Conservation (phyloP, 2,797 vertebrate genomes). For the Tolypeutes matacus region DNA sequence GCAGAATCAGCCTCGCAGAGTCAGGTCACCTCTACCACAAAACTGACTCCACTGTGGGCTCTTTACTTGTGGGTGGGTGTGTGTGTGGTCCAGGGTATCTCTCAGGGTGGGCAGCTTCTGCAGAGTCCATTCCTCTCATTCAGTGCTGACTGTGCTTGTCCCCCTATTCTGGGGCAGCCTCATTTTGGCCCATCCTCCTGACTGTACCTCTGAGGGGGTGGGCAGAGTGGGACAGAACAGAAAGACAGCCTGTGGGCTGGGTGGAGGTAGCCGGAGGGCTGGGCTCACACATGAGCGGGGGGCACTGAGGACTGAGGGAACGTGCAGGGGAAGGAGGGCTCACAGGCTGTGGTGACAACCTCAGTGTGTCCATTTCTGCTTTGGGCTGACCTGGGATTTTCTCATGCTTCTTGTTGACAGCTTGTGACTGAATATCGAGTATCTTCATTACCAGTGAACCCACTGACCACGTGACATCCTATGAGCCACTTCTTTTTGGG, state of each 20-base stretch:
- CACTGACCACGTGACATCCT: neutral
- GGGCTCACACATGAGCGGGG: neutral
- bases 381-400: neutral
- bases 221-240: neutral
- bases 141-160: neutral
- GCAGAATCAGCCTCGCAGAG: no score
- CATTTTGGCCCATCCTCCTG: neutral
- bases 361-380: neutral
- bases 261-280: neutral
- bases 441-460: neutral
- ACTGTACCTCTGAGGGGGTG: neutral
- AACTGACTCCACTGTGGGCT: no score
- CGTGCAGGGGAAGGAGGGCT: neutral
- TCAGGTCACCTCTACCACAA: no score
- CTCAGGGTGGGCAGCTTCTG: neutral
- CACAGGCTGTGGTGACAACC: neutral
- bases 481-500: neutral
- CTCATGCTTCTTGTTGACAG: neutral
- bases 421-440: neutral
- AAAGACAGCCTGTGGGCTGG: neutral
- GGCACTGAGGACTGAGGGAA: fast-evolving
- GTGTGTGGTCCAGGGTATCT: neutral
- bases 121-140: neutral
- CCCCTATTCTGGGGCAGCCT: neutral
- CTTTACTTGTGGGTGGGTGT: neutral